Percentiles rank a stretch among this genome's conserved stretches.
Conservation (phyloP, 1,140 invertebrate species). For the Ceratosolen solmsi region DNA sequence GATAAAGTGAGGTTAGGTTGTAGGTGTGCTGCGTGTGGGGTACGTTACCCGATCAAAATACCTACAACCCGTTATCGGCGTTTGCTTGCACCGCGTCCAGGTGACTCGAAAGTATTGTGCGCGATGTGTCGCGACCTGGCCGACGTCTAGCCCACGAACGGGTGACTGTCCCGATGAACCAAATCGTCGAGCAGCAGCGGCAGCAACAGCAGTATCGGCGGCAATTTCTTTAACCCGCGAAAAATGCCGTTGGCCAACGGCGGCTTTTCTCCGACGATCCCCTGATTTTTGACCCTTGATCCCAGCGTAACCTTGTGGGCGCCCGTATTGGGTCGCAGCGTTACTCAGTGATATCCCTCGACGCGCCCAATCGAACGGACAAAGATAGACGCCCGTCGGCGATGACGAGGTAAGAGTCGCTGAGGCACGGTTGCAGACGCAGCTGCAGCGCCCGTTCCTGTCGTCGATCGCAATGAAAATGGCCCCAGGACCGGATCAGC, state of each 20-base stretch:
- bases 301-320: not conserved
- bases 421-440: conserved; percentile 20
- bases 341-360: not conserved
- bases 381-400: not conserved
- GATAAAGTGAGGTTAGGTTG: conserved; percentile 45
- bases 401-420: conserved; percentile 14
- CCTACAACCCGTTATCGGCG: not conserved
- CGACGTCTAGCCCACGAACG: not conserved
- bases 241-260: not conserved
- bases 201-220: not conserved
- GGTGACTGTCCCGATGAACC: not conserved
- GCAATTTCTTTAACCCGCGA: not conserved
- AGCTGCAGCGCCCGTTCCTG: conserved; percentile 25
- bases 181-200: not conserved
- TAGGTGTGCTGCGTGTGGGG: conserved; percentile 10
- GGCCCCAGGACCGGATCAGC: conserved; percentile 50
- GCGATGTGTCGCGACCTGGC: not conserved
- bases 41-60: not conserved
- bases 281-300: not conserved
- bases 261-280: conserved; percentile 27
- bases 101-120: not conserved
- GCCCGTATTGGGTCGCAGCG: no score
- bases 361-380: not conserved
- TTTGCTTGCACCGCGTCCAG: not conserved
- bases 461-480: conserved; percentile 44